These are phyloP conservation scores for Ctenopoma multispine DNA, from an alignment of 2,797 vertebrate genomes.

Conservation along the genomic window DNA sequence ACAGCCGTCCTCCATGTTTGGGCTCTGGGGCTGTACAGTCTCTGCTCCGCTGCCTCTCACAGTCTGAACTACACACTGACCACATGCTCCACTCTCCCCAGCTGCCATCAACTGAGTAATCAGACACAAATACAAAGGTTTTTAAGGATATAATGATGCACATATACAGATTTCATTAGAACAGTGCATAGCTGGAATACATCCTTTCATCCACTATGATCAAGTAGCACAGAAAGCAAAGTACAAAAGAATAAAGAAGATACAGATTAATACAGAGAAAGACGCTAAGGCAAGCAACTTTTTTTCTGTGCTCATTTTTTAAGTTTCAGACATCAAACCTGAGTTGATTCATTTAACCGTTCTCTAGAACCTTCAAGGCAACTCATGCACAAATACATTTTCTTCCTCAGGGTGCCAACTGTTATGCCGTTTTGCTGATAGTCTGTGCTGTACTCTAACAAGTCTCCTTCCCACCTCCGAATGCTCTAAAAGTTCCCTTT, in stretches of 20 bases:
- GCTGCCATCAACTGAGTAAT: conserved; percentile 71
- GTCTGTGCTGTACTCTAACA: conserved; percentile 64
- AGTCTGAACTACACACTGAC: conserved; percentile 89
- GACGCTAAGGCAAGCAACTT: too few relatives aligned
- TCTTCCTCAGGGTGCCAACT: conserved; percentile 36
- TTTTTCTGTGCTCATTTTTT: not conserved
- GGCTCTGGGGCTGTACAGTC: conserved; percentile 91
- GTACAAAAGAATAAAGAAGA: not conserved
- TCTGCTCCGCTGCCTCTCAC: conserved; percentile 88
- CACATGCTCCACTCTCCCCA: conserved; percentile 88
- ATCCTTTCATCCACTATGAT: too few relatives aligned
- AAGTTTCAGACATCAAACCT: not conserved
- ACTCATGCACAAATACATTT: conserved; percentile 31
- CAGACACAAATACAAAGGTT: conserved; percentile 12
- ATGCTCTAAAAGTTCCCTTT: conserved; percentile 54
- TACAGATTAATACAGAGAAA: not conserved
- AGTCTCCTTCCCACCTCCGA: conserved; percentile 56
- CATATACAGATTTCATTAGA: not conserved
- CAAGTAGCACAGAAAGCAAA: not conserved
- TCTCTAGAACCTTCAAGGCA: conserved; percentile 38
- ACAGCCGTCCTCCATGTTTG: conserved; percentile 90
- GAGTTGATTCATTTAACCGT: conserved; percentile 26
- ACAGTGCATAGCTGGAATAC: not conserved
- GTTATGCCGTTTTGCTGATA: conserved; percentile 25
- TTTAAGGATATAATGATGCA: not conserved